Evolutionary conservation across 1,140 invertebrate species (phyloP).

Genomic region (Theocolax elegans): DNA sequence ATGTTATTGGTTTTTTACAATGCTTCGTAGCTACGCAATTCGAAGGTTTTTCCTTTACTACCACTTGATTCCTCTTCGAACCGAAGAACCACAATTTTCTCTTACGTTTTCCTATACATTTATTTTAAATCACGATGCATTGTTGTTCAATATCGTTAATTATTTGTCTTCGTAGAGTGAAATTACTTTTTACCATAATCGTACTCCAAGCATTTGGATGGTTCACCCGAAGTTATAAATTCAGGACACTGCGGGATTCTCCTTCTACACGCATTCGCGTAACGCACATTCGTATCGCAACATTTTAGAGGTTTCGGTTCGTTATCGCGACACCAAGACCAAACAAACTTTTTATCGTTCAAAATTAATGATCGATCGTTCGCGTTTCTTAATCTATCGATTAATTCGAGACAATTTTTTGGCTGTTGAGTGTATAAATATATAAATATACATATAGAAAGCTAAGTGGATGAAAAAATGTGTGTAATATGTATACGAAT

Average conservation of each 20-base stretch:
- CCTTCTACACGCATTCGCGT: neutral
- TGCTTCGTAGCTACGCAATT: neutral
- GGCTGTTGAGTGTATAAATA: no score
- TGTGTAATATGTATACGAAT: no score
- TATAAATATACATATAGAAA: no score
- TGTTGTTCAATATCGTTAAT: neutral
- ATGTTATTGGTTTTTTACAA: neutral
- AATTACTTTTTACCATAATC: conserved; percentile 29
- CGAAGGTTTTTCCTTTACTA: conserved; percentile 17
- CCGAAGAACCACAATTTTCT: neutral
- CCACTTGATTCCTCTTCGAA: neutral
- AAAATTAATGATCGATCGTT: no score
- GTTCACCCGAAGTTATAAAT: neutral
- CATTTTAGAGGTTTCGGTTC: no score
- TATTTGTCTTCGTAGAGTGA: no score
- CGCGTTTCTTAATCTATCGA: no score
- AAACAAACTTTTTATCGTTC: no score
- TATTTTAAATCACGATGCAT: neutral
- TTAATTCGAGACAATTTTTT: no score
- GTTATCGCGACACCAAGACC: no score
- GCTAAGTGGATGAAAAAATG: no score
- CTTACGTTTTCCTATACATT: conserved; percentile 4
- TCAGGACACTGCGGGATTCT: conserved; percentile 7
- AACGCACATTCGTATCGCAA: no score
- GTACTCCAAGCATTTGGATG: conserved; percentile 36